Percentiles rank a stretch among this genome's conserved stretches.
Evolutionary conservation across 2,113 vertebrate genomes (phyloP).

Genomic region (Ictalurus furcatus): DNA sequence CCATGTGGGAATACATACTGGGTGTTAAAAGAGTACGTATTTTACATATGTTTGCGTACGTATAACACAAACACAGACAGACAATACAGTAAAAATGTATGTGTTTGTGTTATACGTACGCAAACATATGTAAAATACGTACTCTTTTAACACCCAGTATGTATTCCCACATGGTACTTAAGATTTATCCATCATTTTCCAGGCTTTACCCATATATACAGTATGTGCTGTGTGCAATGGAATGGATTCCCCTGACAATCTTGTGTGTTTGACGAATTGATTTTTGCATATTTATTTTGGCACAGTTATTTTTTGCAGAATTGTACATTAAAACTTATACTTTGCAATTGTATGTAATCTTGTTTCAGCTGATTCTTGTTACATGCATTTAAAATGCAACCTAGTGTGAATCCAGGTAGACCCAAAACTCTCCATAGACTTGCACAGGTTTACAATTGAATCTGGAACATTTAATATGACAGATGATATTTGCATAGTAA

Average conservation of each 20-base stretch:
- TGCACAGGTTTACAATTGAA: not conserved
- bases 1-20: not conserved
- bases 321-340: not conserved
- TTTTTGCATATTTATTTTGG: not conserved
- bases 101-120: not conserved
- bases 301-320: not conserved
- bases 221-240: not conserved
- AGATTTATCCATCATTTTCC: not conserved
- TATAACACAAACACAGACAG: not conserved
- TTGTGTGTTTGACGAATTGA: slow-evolving; percentile 14
- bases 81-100: not conserved
- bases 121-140: not conserved
- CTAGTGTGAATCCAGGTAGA: not conserved
- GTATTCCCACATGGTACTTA: not conserved
- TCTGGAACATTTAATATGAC: not conserved
- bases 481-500: not conserved
- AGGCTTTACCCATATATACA: not conserved
- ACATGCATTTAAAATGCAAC: not conserved
- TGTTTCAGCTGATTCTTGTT: not conserved
- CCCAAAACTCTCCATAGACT: not conserved
- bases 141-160: not conserved
- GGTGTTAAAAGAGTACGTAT: not conserved
- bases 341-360: not conserved
- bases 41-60: not conserved
- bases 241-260: slow-evolving; percentile 15